Percentiles rank a stretch among this genome's conserved stretches.
Evolutionary conservation across 1,140 invertebrate genomes (phyloP).

Genomic region (Leguminivora glycinivorella): DNA sequence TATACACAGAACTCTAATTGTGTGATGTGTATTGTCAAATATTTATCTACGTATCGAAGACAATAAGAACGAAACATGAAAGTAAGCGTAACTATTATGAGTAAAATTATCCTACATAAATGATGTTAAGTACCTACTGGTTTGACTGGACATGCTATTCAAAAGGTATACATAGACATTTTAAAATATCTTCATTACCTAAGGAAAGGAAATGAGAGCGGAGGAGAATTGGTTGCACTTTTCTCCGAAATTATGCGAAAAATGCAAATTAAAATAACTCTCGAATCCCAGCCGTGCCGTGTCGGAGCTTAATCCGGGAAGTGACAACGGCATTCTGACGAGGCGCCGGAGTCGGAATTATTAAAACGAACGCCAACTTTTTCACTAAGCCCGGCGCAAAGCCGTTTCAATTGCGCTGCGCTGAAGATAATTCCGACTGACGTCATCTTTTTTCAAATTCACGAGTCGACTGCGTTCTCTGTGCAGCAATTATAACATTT

Average conservation of each 20-base stretch:
- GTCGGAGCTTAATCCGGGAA: slow-evolving; percentile 77
- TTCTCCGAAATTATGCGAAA: slow-evolving; percentile 62
- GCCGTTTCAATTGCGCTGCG: slow-evolving; percentile 78
- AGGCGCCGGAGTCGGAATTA: slow-evolving; percentile 78
- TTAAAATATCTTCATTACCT: slow-evolving; percentile 35
- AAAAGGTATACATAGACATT: neutral
- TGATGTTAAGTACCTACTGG: neutral
- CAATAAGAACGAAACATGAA: too few species aligned
- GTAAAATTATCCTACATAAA: too few species aligned
- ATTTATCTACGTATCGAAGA: too few species aligned
- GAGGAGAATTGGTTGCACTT: slow-evolving; percentile 38
- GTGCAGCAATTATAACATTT: slow-evolving; percentile 79
- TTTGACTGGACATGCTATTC: neutral
- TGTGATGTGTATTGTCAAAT: too few species aligned
- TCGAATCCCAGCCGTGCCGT: slow-evolving; percentile 77
- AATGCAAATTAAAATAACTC: slow-evolving; percentile 78
- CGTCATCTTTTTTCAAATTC: slow-evolving; percentile 78
- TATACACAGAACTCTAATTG: too few species aligned
- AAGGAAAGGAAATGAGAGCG: slow-evolving; percentile 31
- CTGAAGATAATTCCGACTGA: slow-evolving; percentile 79
- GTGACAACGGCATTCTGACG: slow-evolving; percentile 79
- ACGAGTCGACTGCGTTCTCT: slow-evolving; percentile 74
- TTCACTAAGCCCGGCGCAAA: slow-evolving; percentile 78
- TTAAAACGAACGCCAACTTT: slow-evolving; percentile 79
- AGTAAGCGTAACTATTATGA: too few species aligned